phyloP scores from a whole-genome alignment of 35 echinoderm and acorn worm genomes.

The Heliocidaris tuberculata region DNA sequence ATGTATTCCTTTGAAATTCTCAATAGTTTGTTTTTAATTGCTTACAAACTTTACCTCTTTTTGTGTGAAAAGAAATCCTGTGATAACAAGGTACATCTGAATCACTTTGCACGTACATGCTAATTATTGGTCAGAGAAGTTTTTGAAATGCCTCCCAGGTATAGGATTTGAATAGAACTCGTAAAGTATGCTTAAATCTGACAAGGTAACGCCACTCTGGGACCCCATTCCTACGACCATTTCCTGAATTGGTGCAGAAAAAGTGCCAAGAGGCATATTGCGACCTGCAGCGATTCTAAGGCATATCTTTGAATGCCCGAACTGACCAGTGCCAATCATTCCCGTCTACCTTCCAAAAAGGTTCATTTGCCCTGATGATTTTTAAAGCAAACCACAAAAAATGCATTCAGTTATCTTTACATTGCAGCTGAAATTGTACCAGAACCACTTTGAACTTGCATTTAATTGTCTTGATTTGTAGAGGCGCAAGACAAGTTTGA shows the following conservation, averaged over 20 bases:
- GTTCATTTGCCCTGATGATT: not conserved
- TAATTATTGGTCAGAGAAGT: not conserved
- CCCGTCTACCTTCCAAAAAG: no score
- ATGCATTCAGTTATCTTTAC: not conserved
- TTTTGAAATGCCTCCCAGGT: not conserved
- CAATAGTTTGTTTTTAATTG: not conserved
- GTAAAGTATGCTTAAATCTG: not conserved
- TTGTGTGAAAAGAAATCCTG: not conserved
- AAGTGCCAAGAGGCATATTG: not conserved
- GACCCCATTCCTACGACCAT: not conserved
- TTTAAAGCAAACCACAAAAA: not conserved
- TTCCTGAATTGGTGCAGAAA: not conserved
- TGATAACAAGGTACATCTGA: not conserved
- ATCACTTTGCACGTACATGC: not conserved
- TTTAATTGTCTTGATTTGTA: not conserved
- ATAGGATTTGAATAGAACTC: not conserved
- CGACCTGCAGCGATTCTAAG: not conserved
- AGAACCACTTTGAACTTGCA: no score
- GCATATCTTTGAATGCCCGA: not conserved
- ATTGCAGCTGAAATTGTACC: not conserved
- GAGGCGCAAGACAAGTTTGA: not conserved
- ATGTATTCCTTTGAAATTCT: not conserved
- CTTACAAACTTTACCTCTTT: not conserved
- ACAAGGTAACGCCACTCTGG: not conserved
- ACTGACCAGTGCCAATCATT: not conserved